These are phyloP conservation scores for Neolamprologus fasciatus DNA, from an alignment of 2,113 vertebrate genomes.

Conservation along the genomic window DNA sequence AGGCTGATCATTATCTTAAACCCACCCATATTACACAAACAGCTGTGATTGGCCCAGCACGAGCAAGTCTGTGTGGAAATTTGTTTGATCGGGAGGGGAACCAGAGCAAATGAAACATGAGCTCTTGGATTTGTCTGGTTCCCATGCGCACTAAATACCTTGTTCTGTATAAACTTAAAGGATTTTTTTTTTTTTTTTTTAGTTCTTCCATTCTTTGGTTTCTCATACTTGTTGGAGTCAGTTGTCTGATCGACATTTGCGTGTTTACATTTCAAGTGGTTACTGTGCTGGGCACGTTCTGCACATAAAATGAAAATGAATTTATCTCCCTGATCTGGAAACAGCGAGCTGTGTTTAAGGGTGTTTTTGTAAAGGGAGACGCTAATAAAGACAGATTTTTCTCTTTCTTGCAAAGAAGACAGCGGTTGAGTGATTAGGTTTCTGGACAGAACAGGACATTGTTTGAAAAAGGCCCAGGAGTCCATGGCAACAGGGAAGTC, in stretches of 20 bases:
- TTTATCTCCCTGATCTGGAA: neutral
- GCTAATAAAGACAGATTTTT: slow-evolving; percentile 28
- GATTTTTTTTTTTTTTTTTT: neutral
- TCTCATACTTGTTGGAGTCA: neutral
- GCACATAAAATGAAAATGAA: slow-evolving; percentile 1
- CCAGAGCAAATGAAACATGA: neutral
- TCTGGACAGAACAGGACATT: slow-evolving; percentile 65
- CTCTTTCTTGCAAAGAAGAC: slow-evolving; percentile 33
- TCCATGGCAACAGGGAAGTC: slow-evolving; percentile 63
- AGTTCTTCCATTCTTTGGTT: neutral
- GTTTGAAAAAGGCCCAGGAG: slow-evolving; percentile 53
- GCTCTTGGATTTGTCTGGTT: neutral
- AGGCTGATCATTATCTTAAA: neutral
- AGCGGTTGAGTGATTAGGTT: slow-evolving; percentile 52
- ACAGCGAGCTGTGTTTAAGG: neutral
- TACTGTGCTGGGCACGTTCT: neutral
- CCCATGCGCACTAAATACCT: neutral
- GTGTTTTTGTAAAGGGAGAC: neutral
- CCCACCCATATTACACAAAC: neutral
- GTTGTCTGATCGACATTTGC: neutral
- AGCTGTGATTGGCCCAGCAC: neutral
- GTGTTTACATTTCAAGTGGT: neutral
- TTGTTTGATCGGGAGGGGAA: neutral
- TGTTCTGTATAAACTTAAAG: neutral
- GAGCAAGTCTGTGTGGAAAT: neutral